Evolutionary conservation across 2,113 vertebrate species (phyloP).

Genomic region (Myiagra hebetior): DNA sequence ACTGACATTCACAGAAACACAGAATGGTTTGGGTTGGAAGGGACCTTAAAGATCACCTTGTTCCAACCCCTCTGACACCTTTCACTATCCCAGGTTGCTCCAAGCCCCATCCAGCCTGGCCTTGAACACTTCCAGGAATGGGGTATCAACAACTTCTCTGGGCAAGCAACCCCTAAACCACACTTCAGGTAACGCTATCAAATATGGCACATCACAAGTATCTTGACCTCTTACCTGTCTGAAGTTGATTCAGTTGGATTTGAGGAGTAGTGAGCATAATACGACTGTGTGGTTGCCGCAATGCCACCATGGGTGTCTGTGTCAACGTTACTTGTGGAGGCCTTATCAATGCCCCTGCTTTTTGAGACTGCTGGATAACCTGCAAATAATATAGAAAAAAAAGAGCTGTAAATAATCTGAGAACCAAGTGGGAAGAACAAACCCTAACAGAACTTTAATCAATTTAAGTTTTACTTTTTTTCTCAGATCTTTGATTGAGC

Average conservation of each 20-base stretch:
- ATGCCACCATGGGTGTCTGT: constrained; percentile 85
- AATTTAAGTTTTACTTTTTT: neutral
- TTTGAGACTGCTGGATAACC: constrained; percentile 87
- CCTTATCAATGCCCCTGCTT: constrained; percentile 86
- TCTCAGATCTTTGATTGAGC: neutral
- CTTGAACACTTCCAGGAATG: neutral
- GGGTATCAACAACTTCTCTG: neutral
- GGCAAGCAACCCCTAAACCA: neutral
- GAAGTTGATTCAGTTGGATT: constrained; percentile 85
- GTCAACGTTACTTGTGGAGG: constrained; percentile 88
- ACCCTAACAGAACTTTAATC: neutral
- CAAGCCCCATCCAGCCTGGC: neutral
- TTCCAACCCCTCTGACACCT: neutral
- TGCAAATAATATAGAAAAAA: neutral
- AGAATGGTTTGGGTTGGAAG: neutral
- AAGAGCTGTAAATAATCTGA: neutral
- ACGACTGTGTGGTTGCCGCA: constrained; percentile 86
- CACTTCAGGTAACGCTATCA: neutral
- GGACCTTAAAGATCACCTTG: neutral
- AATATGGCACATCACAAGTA: neutral
- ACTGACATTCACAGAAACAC: neutral
- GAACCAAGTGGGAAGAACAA: neutral
- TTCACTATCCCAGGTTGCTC: neutral
- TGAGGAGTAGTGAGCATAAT: constrained; percentile 86
- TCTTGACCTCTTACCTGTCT: constrained; percentile 79